Percentiles rank a stretch among this genome's conserved stretches.
Conservation (phyloP, 2,797 vertebrate species). For the Hydrolagus colliei region DNA sequence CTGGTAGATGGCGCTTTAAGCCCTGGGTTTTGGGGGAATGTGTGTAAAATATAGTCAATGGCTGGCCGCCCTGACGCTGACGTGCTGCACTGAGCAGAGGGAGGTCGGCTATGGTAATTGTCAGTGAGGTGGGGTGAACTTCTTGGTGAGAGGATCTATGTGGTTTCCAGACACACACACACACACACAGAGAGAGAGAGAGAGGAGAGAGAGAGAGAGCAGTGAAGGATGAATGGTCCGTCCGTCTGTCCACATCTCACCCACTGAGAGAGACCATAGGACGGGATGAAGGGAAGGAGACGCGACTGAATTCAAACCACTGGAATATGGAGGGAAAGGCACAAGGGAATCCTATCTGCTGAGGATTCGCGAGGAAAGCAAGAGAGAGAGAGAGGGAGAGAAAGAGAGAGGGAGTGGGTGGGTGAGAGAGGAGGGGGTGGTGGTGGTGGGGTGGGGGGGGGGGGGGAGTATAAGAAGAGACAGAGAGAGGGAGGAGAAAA, state of each 20-base stretch:
- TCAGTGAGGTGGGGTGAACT: background rate
- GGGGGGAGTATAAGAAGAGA: too few species aligned
- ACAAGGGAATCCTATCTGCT: background rate
- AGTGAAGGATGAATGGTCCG: constrained; percentile 2
- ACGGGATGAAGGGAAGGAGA: background rate
- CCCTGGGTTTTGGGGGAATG: background rate
- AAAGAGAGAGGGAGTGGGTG: background rate
- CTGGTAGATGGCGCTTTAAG: constrained; percentile 23
- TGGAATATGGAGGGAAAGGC: background rate
- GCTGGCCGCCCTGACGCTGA: background rate
- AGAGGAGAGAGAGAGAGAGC: background rate
- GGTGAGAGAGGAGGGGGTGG: too few species aligned
- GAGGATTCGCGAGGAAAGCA: background rate
- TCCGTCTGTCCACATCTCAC: constrained; percentile 24
- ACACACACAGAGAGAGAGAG: too few species aligned
- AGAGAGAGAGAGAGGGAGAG: background rate
- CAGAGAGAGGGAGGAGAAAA: too few species aligned
- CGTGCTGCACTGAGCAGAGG: background rate
- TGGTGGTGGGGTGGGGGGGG: too few species aligned
- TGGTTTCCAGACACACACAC: background rate
- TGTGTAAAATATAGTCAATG: too few species aligned
- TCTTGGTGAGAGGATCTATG: background rate
- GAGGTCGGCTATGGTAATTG: constrained; percentile 22
- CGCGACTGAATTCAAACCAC: background rate
- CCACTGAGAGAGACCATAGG: constrained; percentile 31